Evolutionary conservation across 2,797 vertebrate species (phyloP), one percentile per base, ranked within the genome.

Genomic region (Clarias platycephalus): DNA sequence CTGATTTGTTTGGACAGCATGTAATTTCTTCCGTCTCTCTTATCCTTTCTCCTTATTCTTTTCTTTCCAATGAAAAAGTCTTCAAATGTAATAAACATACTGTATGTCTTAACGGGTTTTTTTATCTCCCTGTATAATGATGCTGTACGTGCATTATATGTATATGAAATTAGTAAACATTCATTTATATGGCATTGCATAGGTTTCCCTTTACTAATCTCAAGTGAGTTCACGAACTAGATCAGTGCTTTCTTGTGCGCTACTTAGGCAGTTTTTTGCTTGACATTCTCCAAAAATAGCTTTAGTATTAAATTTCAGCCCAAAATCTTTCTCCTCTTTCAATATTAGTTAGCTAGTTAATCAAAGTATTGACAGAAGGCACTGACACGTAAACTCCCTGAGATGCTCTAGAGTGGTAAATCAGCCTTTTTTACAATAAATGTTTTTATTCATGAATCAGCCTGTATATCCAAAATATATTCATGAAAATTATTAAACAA

Each of bases 1-100:
- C 72, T 91, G 86, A 91, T 91, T 89, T 88, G 88, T 79, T 91
- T 81, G 87, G 89, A 83, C 87, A 90, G 64, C 72, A 76, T 83
- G 60, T 57, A 76, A 76, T 80, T 84, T 87, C 37, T 49, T 57
- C 84, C 53, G 76, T 60, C 13, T 83, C 84, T 75, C 83, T 83
- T 20, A n/a, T 5, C 87, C 75, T 82, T 63, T 37, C 58, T 40
- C 82, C 15, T 49, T 1, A 49, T 87, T 86, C 44, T 77, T 81
- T 70, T 26, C 60, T 66, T 64, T 67, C 2, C n/a, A 76, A 66
- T 74, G 24, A 28, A 71, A 71, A 71, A 60, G 28, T 70, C 31
- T 58, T 26, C 53, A 66, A 24, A 70, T 70, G 60, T 31, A 70
- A 70, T 60, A 57, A 82, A 16, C 1, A 53, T 53, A 3, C 49